Evolutionary conservation across 2,113 vertebrate species (phyloP), one percentile per base, ranked within the genome.

Genomic region (Hydropotes inermis): DNA sequence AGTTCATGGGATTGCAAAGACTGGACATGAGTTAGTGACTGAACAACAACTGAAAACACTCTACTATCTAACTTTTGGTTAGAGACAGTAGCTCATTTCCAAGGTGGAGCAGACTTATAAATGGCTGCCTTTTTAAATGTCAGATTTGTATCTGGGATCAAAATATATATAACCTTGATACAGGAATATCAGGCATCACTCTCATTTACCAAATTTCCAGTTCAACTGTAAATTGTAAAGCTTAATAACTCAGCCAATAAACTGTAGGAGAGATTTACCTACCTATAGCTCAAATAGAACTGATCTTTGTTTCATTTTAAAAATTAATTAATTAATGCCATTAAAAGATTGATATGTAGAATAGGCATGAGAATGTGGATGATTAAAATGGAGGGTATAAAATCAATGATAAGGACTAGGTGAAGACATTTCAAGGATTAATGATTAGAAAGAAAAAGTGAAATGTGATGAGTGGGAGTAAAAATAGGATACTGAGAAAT

Each of bases 401-500:
- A 95, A 91, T 43, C 67, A 94, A 96, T 57, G 55, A 85, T 70
- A 95, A 94, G 10, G 27, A 82, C 76, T 67, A 95, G 52, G 76
- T 94, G 67, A 93, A 76, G 39, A 61, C 17, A 87, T 60, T 96
- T 89, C 52, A 96, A 91, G 54, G 61, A 93, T 89, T 85, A 95
- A 94, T 89, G 83, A 96, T 94, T 82, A 96, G 78, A 95, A 95
- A 74, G 58, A 95, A 97, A 94, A 95, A 96, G 67, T 87, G 70
- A 96, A 91, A 88, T 97, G n/a, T 89, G 70, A 93, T 92, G 91
- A 94, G 91, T 97, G 79, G 93, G 89, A 94, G 91, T 88, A 50
- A 92, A 74, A 92, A 94, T 87, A 94, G 58, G 74, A 93, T 85
- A 89, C 85, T 96, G 87, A 95, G 60, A 96, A 97, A 96, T 91